These are phyloP conservation scores for Oscarella lobularis DNA, from an alignment of 37 sponge, comb jelly and placozoan genomes.

Conservation along the genomic window DNA sequence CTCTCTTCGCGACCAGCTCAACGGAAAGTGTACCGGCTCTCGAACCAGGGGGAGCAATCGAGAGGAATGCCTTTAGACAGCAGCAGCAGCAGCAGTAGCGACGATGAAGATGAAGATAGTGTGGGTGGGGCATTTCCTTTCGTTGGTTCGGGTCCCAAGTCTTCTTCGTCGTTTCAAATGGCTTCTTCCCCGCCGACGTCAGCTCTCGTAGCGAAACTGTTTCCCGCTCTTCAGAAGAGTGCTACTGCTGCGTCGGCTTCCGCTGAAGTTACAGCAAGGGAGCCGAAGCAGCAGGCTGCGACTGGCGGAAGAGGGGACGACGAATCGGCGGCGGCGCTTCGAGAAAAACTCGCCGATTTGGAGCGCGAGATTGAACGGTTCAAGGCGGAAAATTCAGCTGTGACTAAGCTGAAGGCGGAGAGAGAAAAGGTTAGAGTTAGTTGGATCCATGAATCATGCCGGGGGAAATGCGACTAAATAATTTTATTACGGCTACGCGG, in stretches of 20 bases:
- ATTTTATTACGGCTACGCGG: no score
- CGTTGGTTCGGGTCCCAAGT: not conserved
- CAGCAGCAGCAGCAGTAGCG: not conserved
- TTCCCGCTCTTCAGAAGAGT: constrained; percentile 30
- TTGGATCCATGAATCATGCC: no score
- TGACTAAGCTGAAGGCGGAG: constrained; percentile 43
- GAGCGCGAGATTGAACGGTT: constrained; percentile 59
- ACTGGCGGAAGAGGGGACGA: not conserved
- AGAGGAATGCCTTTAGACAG: no score
- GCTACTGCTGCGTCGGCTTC: not conserved
- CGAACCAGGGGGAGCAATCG: not conserved
- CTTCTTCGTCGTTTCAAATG: no score
- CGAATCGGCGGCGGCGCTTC: constrained; percentile 21
- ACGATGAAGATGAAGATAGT: not conserved
- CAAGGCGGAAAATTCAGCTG: constrained; percentile 29
- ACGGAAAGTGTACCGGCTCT: not conserved
- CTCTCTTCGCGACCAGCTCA: no score
- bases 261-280: not conserved
- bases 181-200: constrained; percentile 44
- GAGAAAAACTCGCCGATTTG: constrained; percentile 40
- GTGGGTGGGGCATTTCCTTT: not conserved
- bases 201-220: constrained; percentile 47
- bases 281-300: not conserved
- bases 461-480: no score
- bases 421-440: constrained; percentile 58